These are phyloP conservation scores for Triplophysa yarkandensis DNA, from an alignment of 2,797 vertebrate genomes.

Conservation along the genomic window DNA sequence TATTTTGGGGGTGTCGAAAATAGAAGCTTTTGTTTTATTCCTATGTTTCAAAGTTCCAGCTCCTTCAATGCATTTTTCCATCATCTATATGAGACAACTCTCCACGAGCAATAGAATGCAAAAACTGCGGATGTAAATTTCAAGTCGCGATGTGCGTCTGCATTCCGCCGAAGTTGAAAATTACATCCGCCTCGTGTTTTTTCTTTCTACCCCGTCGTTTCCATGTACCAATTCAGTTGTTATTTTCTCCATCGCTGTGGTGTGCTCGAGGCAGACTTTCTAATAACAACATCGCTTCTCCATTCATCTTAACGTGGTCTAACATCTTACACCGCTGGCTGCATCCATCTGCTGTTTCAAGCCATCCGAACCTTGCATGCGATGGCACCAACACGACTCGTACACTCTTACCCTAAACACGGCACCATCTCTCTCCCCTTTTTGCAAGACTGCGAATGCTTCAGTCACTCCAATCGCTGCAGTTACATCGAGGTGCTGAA, in stretches of 20 bases:
- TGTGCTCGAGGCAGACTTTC: conserved; percentile 34
- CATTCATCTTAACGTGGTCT: conserved; percentile 51
- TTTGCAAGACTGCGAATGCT: conserved; percentile 99
- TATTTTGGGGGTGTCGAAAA: conserved; percentile 48
- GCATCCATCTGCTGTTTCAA: conserved; percentile 65
- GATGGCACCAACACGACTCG: conserved; percentile 68
- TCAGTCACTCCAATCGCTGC: conserved; percentile 99
- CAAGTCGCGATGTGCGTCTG: conserved; percentile 28
- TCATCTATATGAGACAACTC: conserved; percentile 39
- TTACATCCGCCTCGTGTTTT: conserved; percentile 58
- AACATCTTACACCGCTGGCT: conserved; percentile 62
- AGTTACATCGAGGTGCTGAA: conserved; percentile 99
- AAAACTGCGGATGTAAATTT: conserved; percentile 47
- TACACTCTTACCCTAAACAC: conserved; percentile 58
- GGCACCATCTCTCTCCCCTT: conserved; percentile 80
- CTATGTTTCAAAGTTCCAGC: conserved; percentile 52
- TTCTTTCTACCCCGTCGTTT: conserved; percentile 54
- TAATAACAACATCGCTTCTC: conserved; percentile 67
- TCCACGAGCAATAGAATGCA: conserved; percentile 40
- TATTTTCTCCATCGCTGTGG: conserved; percentile 53
- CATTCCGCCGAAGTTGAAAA: conserved; percentile 50
- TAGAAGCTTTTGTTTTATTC: conserved; percentile 46
- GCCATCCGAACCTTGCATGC: conserved; percentile 82
- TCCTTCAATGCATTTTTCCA: conserved; percentile 45
- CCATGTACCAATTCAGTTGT: conserved; percentile 59